A percentile compares a stretch with the other conserved stretches of the same genome.
Conservation (phyloP, 2,888 invertebrate species). For the Thymelicus acteon region DNA sequence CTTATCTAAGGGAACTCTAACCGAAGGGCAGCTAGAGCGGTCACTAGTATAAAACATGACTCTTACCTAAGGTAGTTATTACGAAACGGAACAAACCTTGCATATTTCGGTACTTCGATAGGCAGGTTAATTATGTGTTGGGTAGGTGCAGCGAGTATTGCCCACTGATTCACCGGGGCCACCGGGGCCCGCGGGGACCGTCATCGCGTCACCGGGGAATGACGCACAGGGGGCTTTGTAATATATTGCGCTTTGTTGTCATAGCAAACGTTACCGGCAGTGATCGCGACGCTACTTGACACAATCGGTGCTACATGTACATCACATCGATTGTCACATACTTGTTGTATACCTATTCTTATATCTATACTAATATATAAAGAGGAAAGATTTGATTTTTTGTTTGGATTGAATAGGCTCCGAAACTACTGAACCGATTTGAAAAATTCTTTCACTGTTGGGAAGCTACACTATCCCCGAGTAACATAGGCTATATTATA, state of each 20-base stretch:
- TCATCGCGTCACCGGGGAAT: background rate
- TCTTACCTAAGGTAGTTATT: background rate
- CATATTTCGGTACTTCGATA: conserved; percentile 19
- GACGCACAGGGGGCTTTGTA: conserved; percentile 20
- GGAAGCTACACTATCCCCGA: too few species aligned
- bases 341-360: too few species aligned
- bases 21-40: background rate
- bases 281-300: background rate
- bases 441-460: too few species aligned
- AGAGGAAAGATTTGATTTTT: too few species aligned
- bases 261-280: conserved; percentile 11
- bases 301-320: background rate
- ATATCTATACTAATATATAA: too few species aligned
- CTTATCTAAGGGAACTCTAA: background rate
- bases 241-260: conserved; percentile 24
- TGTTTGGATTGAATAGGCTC: too few species aligned
- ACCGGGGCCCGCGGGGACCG: background rate
- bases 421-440: too few species aligned
- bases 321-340: too few species aligned
- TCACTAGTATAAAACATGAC: too few species aligned
- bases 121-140: conserved; percentile 13
- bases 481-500: too few species aligned
- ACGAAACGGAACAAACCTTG: conserved; percentile 3
- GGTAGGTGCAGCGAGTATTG: conserved; percentile 14
- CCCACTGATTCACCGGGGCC: conserved; percentile 18